Conservation (phyloP, 2,797 vertebrate species). For the Monodelphis domestica region DNA sequence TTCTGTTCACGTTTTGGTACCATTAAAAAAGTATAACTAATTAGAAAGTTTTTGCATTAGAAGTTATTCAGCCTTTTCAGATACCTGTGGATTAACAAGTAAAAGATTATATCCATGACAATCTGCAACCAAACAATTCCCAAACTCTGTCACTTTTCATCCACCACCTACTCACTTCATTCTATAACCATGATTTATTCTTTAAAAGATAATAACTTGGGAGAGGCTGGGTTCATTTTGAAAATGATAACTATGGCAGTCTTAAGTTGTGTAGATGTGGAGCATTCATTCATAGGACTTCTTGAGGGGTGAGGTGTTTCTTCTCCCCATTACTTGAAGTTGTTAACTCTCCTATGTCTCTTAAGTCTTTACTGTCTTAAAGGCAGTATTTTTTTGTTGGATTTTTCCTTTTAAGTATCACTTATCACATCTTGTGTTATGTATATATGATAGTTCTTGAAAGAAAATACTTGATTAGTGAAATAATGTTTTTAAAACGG, state of each 20-base stretch:
- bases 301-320: background rate
- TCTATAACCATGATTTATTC: background rate
- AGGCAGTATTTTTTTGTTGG: background rate
- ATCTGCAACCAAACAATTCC: background rate
- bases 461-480: constrained; percentile 36
- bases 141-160: background rate
- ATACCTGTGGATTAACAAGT: background rate
- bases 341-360: background rate
- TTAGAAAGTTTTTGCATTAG: background rate
- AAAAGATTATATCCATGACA: background rate
- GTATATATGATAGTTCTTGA: constrained; percentile 53
- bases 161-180: background rate
- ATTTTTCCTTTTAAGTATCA: background rate
- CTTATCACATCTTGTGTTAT: background rate
- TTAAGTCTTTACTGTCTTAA: background rate
- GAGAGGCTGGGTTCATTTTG: constrained; percentile 50
- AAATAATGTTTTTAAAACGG: constrained; percentile 43
- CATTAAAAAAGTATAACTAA: background rate
- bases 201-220: background rate
- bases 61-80: background rate
- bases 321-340: background rate
- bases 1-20: background rate
- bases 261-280: constrained; percentile 55
- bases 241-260: constrained; percentile 43
- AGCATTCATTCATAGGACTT: constrained; percentile 52